Percentiles rank a stretch among this genome's conserved stretches.
Conservation (phyloP, 23 tunicate genomes). For the Trididemnum nubilum region DNA sequence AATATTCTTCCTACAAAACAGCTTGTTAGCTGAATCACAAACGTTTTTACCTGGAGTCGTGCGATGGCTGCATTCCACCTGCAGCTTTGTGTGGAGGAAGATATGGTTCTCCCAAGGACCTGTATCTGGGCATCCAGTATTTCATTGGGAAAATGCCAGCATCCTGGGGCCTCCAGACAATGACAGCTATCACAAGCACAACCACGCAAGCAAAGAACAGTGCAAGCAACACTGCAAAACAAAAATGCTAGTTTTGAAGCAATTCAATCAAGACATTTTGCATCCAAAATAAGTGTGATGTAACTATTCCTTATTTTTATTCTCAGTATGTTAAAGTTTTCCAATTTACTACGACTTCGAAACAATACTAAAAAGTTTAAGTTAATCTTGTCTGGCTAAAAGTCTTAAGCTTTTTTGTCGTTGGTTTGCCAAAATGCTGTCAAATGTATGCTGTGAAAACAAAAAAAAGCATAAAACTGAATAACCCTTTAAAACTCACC, state of each 20-base stretch:
- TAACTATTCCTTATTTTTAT: neutral
- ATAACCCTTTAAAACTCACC: constrained; percentile 45
- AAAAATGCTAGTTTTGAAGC: neutral
- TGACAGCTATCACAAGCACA: constrained; percentile 66
- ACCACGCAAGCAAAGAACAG: constrained; percentile 61
- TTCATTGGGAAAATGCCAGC: constrained; percentile 96
- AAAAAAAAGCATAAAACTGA: too few relatives aligned
- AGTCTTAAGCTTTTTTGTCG: too few relatives aligned
- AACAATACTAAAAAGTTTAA: too few relatives aligned
- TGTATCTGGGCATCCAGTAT: constrained; percentile 90
- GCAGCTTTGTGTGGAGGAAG: constrained; percentile 56
- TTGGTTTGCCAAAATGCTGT: too few relatives aligned
- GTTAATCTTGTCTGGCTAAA: too few relatives aligned
- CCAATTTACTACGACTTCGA: too few relatives aligned
- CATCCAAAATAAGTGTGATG: neutral
- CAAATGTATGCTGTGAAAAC: too few relatives aligned
- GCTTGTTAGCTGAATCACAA: too few relatives aligned
- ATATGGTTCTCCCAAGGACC: constrained; percentile 86
- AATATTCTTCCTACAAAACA: too few relatives aligned
- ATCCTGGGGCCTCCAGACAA: constrained; percentile 95
- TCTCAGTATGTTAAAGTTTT: neutral
- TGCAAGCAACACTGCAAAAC: constrained; percentile 53
- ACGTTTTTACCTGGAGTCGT: constrained; percentile 8
- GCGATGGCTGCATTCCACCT: neutral
- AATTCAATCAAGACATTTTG: too few relatives aligned